Conservation (phyloP, 2,888 invertebrate genomes). For the Lampropteryx suffumata region DNA sequence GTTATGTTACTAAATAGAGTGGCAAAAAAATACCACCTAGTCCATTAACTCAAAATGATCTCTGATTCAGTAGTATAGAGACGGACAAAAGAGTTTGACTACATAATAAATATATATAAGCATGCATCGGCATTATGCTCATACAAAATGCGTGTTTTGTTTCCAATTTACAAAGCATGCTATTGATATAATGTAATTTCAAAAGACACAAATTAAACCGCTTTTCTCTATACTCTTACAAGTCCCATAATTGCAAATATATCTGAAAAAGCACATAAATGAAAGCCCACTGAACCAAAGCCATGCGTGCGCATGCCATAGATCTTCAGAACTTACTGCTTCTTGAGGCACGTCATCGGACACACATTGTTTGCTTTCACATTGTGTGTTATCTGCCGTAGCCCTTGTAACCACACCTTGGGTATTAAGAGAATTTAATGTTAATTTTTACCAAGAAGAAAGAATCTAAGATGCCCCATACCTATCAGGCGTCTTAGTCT, state of each 20-base stretch:
- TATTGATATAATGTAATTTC: no score
- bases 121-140: background rate
- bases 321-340: slow-evolving; percentile 94
- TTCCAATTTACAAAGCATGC: no score
- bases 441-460: no score
- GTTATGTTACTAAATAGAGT: background rate
- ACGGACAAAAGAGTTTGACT: no score
- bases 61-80: background rate
- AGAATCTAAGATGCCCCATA: no score
- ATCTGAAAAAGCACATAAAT: background rate
- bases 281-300: slow-evolving; percentile 6
- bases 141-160: no score
- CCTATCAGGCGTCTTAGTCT: no score
- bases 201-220: no score
- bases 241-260: no score
- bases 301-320: slow-evolving; percentile 19
- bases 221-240: no score
- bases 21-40: background rate
- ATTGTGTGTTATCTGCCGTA: slow-evolving; percentile 98
- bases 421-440: slow-evolving; percentile 58
- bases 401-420: slow-evolving; percentile 97
- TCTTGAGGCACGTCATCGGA: slow-evolving; percentile 98
- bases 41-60: slow-evolving; percentile 2
- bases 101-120: background rate
- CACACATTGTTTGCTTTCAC: slow-evolving; percentile 99